Percentiles rank a stretch among this genome's conserved stretches.
Evolutionary conservation across 1,140 invertebrate genomes (phyloP).

Genomic region (Tyrophagus putrescentiae): DNA sequence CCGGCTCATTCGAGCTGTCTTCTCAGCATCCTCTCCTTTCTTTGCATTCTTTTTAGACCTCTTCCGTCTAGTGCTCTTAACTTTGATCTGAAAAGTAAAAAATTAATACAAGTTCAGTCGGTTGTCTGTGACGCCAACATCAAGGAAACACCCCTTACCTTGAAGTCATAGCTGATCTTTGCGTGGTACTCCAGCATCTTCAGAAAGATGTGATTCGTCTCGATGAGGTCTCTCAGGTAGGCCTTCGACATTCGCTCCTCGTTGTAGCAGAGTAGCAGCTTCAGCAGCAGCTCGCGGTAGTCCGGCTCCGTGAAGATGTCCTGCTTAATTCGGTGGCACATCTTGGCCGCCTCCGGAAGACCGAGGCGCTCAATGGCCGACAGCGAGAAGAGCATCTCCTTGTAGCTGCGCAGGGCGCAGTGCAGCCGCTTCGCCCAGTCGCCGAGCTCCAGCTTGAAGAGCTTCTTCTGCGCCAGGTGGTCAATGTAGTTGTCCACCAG

Average conservation of each 20-base stretch:
- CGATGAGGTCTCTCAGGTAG: slow-evolving; percentile 70
- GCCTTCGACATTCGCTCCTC: slow-evolving; percentile 66
- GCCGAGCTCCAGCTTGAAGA: slow-evolving; percentile 30
- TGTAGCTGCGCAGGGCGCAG: slow-evolving; percentile 53
- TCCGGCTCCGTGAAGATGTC: slow-evolving; percentile 87
- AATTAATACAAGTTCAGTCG: slow-evolving; percentile 29
- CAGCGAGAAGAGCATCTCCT: slow-evolving; percentile 50
- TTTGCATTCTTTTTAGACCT: slow-evolving; percentile 39
- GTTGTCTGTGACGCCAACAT: slow-evolving; percentile 36
- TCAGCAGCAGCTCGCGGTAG: slow-evolving; percentile 74
- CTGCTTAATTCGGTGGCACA: slow-evolving; percentile 65
- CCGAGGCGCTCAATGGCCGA: slow-evolving; percentile 46
- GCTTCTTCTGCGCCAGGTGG: slow-evolving; percentile 63
- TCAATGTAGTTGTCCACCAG: slow-evolving; percentile 77
- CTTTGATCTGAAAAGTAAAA: background rate
- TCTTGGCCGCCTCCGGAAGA: slow-evolving; percentile 26
- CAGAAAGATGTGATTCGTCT: slow-evolving; percentile 76
- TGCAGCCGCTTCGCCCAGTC: slow-evolving; percentile 68
- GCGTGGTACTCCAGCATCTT: slow-evolving; percentile 75
- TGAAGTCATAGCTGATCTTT: slow-evolving; percentile 44
- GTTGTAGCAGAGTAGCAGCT: slow-evolving; percentile 61
- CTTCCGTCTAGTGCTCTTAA: slow-evolving; percentile 31
- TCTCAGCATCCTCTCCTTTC: slow-evolving; percentile 2
- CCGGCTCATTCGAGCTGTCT: too few relatives aligned
- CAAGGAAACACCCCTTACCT: slow-evolving; percentile 45